Percentiles rank a stretch among this genome's conserved stretches.
These are phyloP conservation scores for Pagrus major DNA, from an alignment of 2,113 vertebrate species.

Conservation along the genomic window DNA sequence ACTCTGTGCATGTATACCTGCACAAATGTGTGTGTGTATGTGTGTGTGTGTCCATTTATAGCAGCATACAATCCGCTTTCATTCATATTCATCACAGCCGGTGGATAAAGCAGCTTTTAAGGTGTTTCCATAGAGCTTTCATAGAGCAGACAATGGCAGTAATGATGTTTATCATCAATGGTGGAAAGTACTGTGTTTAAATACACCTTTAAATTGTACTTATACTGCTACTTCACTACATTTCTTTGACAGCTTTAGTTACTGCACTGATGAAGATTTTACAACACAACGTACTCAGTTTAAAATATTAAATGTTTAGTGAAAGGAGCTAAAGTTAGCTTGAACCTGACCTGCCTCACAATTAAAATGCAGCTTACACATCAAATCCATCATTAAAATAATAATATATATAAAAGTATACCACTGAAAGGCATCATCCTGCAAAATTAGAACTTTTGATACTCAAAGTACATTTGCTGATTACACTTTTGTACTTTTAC, in stretches of 20 bases:
- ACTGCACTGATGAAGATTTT: background rate
- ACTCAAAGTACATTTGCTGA: background rate
- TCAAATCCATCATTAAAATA: background rate
- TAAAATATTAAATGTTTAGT: background rate
- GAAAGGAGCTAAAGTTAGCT: background rate
- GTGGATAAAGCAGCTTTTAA: slow-evolving; percentile 19
- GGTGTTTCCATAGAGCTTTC: background rate
- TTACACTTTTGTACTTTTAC: background rate
- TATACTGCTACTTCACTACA: background rate
- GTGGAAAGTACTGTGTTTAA: background rate
- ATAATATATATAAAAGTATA: background rate
- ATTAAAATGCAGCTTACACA: background rate
- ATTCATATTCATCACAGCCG: slow-evolving; percentile 33
- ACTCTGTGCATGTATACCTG: background rate
- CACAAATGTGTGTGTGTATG: slow-evolving; percentile 20
- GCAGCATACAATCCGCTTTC: slow-evolving; percentile 21
- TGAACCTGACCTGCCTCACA: background rate
- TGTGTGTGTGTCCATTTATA: slow-evolving; percentile 18
- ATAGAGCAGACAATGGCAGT: background rate
- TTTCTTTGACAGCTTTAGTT: background rate
- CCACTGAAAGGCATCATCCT: background rate
- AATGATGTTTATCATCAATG: background rate
- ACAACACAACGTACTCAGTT: background rate
- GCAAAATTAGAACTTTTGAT: background rate
- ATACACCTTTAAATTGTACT: background rate